Conservation (phyloP, 37 sponge, comb jelly and placozoan genomes). For the Geodia barretti region DNA sequence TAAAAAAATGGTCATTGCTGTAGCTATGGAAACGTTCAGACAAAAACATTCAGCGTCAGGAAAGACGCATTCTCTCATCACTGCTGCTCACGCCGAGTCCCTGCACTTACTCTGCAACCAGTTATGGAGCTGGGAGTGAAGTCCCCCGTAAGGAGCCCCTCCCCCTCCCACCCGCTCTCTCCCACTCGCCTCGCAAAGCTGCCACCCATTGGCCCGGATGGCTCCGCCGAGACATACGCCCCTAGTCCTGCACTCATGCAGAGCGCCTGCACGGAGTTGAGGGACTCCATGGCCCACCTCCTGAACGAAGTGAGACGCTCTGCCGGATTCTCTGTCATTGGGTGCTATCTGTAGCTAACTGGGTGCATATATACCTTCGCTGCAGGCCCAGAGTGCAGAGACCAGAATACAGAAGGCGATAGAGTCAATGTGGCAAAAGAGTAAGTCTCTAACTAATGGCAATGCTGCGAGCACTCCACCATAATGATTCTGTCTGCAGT, state of each 20-base stretch:
- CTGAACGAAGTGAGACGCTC: constrained; percentile 21
- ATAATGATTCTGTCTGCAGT: constrained; percentile 41
- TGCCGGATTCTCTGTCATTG: neutral
- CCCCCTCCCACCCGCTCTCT: neutral
- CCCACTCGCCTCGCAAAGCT: constrained; percentile 24
- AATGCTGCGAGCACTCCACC: neutral
- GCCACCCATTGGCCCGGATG: neutral
- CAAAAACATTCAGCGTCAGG: too few relatives aligned
- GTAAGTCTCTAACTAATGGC: constrained; percentile 15
- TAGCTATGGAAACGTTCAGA: too few relatives aligned
- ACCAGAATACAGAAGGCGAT: constrained; percentile 31
- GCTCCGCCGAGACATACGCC: constrained; percentile 1
- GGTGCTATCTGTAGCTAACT: neutral
- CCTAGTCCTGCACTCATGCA: constrained; percentile 7
- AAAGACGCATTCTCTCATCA: too few relatives aligned
- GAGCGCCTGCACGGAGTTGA: constrained; percentile 17
- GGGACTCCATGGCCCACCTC: constrained; percentile 45
- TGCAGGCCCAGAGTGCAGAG: constrained; percentile 46
- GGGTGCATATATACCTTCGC: neutral
- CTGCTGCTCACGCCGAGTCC: too few relatives aligned
- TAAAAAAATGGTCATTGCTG: too few relatives aligned
- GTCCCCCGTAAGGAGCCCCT: neutral
- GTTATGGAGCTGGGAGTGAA: neutral
- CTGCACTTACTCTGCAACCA: too few relatives aligned
- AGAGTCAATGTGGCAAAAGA: constrained; percentile 50